Conservation (phyloP, 2,113 vertebrate genomes). For the Oncorhynchus nerka region DNA sequence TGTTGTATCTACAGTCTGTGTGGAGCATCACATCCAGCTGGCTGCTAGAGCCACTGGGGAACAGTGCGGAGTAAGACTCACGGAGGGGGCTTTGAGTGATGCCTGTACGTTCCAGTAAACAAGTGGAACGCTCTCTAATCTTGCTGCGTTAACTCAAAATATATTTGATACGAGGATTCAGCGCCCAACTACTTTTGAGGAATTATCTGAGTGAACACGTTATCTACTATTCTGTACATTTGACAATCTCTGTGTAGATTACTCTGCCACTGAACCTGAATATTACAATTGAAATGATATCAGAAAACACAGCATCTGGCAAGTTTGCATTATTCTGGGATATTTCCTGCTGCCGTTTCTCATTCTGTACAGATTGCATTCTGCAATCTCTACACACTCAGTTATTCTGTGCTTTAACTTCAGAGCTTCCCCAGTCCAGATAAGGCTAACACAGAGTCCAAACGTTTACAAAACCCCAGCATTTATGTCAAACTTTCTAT, state of each 20-base stretch:
- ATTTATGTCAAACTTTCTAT: neutral
- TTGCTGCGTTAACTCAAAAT: neutral
- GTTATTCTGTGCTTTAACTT: constrained; percentile 19
- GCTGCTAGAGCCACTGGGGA: too few relatives aligned
- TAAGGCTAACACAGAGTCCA: constrained; percentile 23
- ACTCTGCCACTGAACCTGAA: neutral
- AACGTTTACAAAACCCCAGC: constrained; percentile 30
- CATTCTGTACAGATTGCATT: neutral
- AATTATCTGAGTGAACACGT: neutral
- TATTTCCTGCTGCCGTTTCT: constrained; percentile 8
- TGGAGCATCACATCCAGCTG: too few relatives aligned
- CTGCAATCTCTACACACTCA: constrained; percentile 6
- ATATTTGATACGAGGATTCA: neutral
- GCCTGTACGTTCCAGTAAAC: neutral
- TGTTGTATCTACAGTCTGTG: too few relatives aligned
- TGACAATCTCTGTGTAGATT: neutral
- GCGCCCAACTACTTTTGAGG: too few relatives aligned
- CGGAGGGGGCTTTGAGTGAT: too few relatives aligned
- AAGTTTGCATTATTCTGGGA: constrained; percentile 8
- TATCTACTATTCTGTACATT: too few relatives aligned
- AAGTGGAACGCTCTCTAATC: neutral
- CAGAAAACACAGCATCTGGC: neutral
- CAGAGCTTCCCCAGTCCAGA: constrained; percentile 20
- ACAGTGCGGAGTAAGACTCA: too few relatives aligned
- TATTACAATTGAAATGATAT: neutral